These are phyloP conservation scores for Amblyopsis rosae DNA, from an alignment of 2,113 vertebrate genomes.

Conservation along the genomic window DNA sequence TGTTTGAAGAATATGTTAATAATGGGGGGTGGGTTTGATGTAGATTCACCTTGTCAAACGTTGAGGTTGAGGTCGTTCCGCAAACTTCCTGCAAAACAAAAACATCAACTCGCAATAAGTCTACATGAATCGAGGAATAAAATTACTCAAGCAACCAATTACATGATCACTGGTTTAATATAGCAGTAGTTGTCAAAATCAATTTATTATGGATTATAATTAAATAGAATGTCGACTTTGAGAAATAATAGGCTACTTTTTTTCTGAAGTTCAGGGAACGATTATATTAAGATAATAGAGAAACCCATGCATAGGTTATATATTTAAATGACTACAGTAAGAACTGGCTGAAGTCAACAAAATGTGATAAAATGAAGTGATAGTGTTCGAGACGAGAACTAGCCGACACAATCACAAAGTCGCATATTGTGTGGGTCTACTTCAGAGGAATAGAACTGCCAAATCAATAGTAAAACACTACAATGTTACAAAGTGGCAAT, in stretches of 20 bases:
- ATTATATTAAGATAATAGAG: too few species aligned
- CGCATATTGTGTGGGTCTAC: background rate
- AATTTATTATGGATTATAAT: too few species aligned
- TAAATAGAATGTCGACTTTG: too few species aligned
- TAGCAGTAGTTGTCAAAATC: too few species aligned
- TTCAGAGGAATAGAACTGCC: background rate
- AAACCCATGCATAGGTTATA: too few species aligned
- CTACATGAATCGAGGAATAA: background rate
- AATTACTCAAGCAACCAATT: background rate
- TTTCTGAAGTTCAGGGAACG: too few species aligned
- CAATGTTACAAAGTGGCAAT: background rate
- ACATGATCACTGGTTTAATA: background rate
- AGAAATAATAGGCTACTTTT: too few species aligned
- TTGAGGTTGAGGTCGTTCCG: slow-evolving; percentile 92
- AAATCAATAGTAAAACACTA: background rate
- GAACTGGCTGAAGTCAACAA: too few species aligned
- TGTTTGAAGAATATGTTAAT: background rate
- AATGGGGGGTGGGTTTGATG: background rate
- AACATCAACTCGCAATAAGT: slow-evolving; percentile 25
- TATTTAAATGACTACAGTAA: too few species aligned
- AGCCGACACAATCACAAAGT: slow-evolving; percentile 1
- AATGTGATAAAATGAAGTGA: too few species aligned
- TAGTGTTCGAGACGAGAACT: slow-evolving; percentile 13
- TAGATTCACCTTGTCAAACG: slow-evolving; percentile 90
- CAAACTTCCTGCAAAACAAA: slow-evolving; percentile 87